Evolutionary conservation across 2,888 invertebrate genomes (phyloP).

Genomic region (Halictus quadricinctus): DNA sequence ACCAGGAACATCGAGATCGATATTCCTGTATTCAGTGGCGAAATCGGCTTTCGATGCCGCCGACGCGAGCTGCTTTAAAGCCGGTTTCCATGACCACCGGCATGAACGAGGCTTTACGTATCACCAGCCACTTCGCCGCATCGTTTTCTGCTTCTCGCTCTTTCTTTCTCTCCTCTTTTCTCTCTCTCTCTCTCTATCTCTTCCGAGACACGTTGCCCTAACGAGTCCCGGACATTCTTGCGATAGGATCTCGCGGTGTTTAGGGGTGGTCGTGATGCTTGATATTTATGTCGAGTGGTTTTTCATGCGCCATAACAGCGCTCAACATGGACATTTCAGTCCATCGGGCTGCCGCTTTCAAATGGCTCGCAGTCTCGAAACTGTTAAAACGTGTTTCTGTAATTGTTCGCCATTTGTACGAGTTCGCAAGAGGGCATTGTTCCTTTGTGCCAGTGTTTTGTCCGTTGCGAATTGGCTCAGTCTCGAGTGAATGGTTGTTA

Average conservation of each 20-base stretch:
- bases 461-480: background rate
- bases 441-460: background rate
- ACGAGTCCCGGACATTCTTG: background rate
- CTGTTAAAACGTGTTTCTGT: background rate
- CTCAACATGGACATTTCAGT: background rate
- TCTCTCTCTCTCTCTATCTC: background rate
- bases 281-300: slow-evolving; percentile 7
- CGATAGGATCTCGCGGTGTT: slow-evolving; percentile 8
- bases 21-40: slow-evolving; percentile 41
- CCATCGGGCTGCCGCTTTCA: background rate
- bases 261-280: slow-evolving; percentile 10
- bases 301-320: background rate
- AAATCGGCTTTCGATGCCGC: slow-evolving; percentile 51
- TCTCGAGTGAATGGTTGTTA: background rate
- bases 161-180: background rate
- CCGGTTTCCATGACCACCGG: slow-evolving; percentile 38
- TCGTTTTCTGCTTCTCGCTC: slow-evolving; percentile 2
- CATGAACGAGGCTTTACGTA: slow-evolving; percentile 30
- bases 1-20: slow-evolving; percentile 50
- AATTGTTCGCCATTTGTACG: background rate
- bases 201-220: background rate
- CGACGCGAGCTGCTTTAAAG: slow-evolving; percentile 25
- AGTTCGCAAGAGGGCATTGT: background rate
- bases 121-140: slow-evolving; percentile 21
- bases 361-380: background rate